These are phyloP conservation scores for Pocillopora meandrina DNA, from an alignment of 92 coral and sea anemone genomes.

Conservation along the genomic window DNA sequence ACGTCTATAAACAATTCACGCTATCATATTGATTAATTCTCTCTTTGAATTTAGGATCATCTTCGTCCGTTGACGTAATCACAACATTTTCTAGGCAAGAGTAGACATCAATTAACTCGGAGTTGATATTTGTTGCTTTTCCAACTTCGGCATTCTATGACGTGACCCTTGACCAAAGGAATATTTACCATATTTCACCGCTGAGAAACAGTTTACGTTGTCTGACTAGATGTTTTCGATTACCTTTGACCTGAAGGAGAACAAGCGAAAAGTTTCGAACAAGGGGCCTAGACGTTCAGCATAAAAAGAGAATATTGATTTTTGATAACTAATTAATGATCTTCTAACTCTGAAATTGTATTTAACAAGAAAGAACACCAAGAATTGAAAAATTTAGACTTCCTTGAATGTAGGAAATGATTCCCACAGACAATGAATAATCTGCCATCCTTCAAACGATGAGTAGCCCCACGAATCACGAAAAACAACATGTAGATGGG, in stretches of 20 bases:
- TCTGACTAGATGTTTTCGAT: background rate
- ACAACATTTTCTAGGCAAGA: background rate
- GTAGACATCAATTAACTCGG: background rate
- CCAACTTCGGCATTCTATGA: constrained; percentile 3
- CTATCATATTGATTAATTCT: background rate
- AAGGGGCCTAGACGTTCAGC: no score
- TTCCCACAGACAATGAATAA: no score
- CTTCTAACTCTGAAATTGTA: no score
- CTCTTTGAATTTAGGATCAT: background rate
- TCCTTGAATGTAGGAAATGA: no score
- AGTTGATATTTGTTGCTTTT: background rate
- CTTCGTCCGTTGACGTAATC: background rate
- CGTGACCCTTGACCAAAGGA: constrained; percentile 13
- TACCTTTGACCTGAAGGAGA: background rate
- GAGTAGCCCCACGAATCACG: no score
- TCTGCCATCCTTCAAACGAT: no score
- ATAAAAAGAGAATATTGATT: no score
- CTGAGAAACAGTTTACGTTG: background rate
- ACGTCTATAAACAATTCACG: no score
- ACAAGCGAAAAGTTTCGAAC: background rate
- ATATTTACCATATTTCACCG: constrained; percentile 19
- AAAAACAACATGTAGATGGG: no score
- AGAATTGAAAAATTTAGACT: no score
- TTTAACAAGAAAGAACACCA: no score
- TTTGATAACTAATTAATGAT: no score